phyloP scores from a whole-genome alignment of 2,797 vertebrate genomes.

The Peromyscus aztecus region DNA sequence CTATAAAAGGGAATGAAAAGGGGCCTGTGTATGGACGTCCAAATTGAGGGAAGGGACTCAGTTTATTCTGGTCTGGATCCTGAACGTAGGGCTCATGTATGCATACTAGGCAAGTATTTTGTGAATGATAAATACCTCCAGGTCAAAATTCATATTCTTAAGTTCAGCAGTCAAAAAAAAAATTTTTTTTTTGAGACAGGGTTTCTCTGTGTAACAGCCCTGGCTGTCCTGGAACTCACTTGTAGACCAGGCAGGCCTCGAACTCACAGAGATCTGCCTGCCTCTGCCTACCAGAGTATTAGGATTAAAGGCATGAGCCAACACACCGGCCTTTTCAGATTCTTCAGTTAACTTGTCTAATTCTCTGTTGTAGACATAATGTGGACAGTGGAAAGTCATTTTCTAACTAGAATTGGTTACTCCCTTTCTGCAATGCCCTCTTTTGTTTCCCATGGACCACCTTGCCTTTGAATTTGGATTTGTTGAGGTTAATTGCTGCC shows the following conservation, averaged over 20 bases:
- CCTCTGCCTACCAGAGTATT: too few relatives aligned
- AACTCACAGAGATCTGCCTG: too few relatives aligned
- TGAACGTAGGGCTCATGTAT: not conserved
- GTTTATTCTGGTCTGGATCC: not conserved
- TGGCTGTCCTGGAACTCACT: too few relatives aligned
- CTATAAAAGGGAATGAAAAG: constrained; percentile 24
- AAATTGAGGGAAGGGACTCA: not conserved
- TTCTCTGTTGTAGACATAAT: not conserved
- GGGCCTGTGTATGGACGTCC: not conserved
- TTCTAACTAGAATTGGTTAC: not conserved
- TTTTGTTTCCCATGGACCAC: not conserved
- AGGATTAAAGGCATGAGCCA: too few relatives aligned
- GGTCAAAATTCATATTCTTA: constrained; percentile 9
- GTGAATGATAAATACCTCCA: not conserved
- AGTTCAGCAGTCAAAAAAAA: not conserved
- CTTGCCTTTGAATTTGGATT: constrained; percentile 30
- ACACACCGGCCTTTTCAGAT: not conserved
- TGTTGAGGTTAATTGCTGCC: not conserved
- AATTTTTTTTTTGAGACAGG: too few relatives aligned
- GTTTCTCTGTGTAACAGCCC: too few relatives aligned
- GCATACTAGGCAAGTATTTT: not conserved
- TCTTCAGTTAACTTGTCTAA: constrained; percentile 7
- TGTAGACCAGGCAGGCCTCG: too few relatives aligned
- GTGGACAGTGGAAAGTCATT: not conserved
- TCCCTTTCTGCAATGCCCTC: not conserved